Evolutionary conservation across 1,140 invertebrate genomes (phyloP), one percentile per base, ranked within the genome.

Genomic region (Achatina immaculata): DNA sequence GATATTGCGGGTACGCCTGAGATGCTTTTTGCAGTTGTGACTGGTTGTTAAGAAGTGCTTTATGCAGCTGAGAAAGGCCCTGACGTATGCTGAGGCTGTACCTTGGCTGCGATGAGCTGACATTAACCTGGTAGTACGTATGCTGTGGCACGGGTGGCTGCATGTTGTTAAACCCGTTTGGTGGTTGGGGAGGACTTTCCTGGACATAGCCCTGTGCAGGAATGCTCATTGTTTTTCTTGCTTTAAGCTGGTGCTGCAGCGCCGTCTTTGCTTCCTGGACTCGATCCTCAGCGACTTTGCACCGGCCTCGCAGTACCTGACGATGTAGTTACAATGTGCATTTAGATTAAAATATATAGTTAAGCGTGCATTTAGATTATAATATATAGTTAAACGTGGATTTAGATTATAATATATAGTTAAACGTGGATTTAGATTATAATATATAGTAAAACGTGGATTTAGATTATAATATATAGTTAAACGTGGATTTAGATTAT

Each of bases 271-370:
- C 42, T 43, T 28, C 45, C 7, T 58, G 28, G 31, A 75, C n/a
- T 58, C 36, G 11, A 48, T 75, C 48, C n/a, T 75, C 73, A 31
- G 19, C 2, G 1, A 75, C 28, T n/a, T 58, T 6, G 42, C 73
- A 75, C 28, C 73, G n/a, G 48, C 73, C n/a, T n/a, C 73, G 28
- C n/a, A 75, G 48, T 31, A 75, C 73, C 73, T 75, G 73, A 4
- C 1, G 73, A 75, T 7, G 40, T 19, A 66, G 31, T 19, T n/a
- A 24, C 24, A 51, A 51, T 14, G 24, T 24, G 11, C 11, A 51
- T 14, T 51, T 51, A n/a, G n/a, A n/a, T n/a, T n/a, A n/a, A n/a
- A n/a, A n/a, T n/a, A n/a, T n/a, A n/a, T n/a, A n/a, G n/a, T n/a
- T n/a, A n/a, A n/a, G n/a, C n/a, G n/a, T n/a, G n/a, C n/a, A n/a